These are phyloP conservation scores for Xylocampa areola DNA, from an alignment of 2,888 invertebrate genomes.

Conservation along the genomic window DNA sequence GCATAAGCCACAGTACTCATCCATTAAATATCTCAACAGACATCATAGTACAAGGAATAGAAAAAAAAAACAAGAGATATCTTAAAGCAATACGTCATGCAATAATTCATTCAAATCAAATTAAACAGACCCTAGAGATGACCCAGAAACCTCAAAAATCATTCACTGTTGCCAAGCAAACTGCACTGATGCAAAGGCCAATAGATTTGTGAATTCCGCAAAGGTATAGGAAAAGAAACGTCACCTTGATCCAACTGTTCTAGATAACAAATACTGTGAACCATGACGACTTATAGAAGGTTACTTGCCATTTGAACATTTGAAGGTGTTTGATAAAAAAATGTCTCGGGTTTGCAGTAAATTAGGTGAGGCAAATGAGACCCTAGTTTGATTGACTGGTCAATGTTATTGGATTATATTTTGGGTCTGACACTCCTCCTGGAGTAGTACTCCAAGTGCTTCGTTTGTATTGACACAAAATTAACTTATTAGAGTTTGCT, in stretches of 20 bases:
- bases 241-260: slow-evolving; percentile 59
- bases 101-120: slow-evolving; percentile 1
- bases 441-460: too few species aligned
- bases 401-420: too few species aligned
- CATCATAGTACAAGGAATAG: too few species aligned
- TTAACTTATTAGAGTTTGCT: too few species aligned
- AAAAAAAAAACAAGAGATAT: too few species aligned
- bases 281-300: slow-evolving; percentile 59
- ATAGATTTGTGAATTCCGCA: slow-evolving; percentile 38
- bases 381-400: too few species aligned
- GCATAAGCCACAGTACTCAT: too few species aligned
- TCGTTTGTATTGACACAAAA: too few species aligned
- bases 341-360: slow-evolving; percentile 15
- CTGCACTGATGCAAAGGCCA: slow-evolving; percentile 40
- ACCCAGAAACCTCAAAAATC: slow-evolving; percentile 18
- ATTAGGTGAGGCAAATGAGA: slow-evolving; percentile 18
- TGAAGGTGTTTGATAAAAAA: slow-evolving; percentile 36
- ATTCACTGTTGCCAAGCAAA: slow-evolving; percentile 6
- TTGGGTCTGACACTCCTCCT: too few species aligned
- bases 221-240: slow-evolving; percentile 58
- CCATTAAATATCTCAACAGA: too few species aligned
- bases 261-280: slow-evolving; percentile 51
- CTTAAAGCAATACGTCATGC: not conserved
- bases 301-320: slow-evolving; percentile 50
- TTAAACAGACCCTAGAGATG: not conserved